Evolutionary conservation across 2,888 invertebrate species (phyloP), one percentile per base, ranked within the genome.

Genomic region (Pimpla rufipes): DNA sequence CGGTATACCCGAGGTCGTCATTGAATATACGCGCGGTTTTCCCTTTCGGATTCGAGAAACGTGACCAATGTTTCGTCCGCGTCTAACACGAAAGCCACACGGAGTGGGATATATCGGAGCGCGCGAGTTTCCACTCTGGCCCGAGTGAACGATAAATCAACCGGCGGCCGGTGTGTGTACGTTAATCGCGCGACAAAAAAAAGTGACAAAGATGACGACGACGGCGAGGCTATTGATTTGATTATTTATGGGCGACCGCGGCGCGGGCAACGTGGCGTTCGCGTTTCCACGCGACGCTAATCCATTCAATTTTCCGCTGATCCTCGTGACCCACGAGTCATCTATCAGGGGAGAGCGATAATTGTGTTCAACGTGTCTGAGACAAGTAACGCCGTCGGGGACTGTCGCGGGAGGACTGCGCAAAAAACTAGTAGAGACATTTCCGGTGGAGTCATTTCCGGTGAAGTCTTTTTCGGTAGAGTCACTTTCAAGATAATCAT

Each of bases 1-100:
- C 29, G 5, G 29, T 5, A n/a, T 29, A n/a, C 55, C 50, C 83
- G 85, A 83, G 83, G 85, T 76, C 78, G 77, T 55, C 50, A 57
- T 81, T 64, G 66, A 71, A 79, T 78, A 62, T 59, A 70, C 42
- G 62, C 68, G 57, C 42, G 66, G 62, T 83, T 85, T 85, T 85
- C 79, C 85, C 85, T 85, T 79, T 85, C 85, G 52, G 78, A 85
- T 66, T 50, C 80, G 74, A 79, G 57, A 66, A 73, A 82, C 84
- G 84, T 84, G 76, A 73, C 55, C 59, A 40, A 50, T 29, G 75
- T 76, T 71, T 74, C 52, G 29, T 40, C n/a, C 47, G 57, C 79
- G 11, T 81, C 76, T 66, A 50, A 55, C 50, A 50, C 52, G n/a
- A 70, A 52, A 13, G 55, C 59, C 23, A 7, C 16, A 11, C 29